Percentiles rank a stretch among this genome's conserved stretches.
phyloP scores from a whole-genome alignment of 2,888 invertebrate species.

The Cataglyphis cursor region DNA sequence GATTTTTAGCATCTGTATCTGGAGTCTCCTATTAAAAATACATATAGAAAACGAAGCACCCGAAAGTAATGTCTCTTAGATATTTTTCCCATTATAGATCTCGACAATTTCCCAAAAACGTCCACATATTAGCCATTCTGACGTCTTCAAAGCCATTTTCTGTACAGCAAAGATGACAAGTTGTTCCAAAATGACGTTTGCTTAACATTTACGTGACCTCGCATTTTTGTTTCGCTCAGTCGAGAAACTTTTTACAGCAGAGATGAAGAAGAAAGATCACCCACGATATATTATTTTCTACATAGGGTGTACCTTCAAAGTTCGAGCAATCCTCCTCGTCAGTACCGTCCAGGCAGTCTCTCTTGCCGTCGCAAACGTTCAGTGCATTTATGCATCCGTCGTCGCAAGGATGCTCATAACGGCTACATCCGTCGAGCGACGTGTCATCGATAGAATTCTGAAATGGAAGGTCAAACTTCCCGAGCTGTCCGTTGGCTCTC shows the following conservation, averaged over 20 bases:
- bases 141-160: slow-evolving; percentile 32
- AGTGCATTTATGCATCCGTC: slow-evolving; percentile 87
- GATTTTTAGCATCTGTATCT: not conserved
- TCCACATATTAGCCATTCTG: slow-evolving; percentile 6
- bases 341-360: slow-evolving; percentile 89
- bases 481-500: not conserved
- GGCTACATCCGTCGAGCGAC: slow-evolving; percentile 31
- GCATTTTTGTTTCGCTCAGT: slow-evolving; percentile 3
- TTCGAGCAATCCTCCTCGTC: slow-evolving; percentile 88
- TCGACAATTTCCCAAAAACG: slow-evolving; percentile 14
- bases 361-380: slow-evolving; percentile 88
- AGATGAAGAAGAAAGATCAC: not conserved
- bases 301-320: slow-evolving; percentile 64
- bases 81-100: slow-evolving; percentile 5
- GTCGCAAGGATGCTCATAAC: slow-evolving; percentile 85
- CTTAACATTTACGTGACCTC: slow-evolving; percentile 2
- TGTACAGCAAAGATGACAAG: slow-evolving; percentile 44
- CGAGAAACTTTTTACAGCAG: slow-evolving; percentile 26
- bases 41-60: slow-evolving; percentile 3
- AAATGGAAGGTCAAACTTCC: not conserved
- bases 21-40: not conserved
- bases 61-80: not conserved
- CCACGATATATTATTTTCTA: slow-evolving; percentile 4
- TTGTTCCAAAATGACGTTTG: not conserved
- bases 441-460: not conserved